phyloP scores from a whole-genome alignment of 2,113 vertebrate species.

The Lasiurus borealis region DNA sequence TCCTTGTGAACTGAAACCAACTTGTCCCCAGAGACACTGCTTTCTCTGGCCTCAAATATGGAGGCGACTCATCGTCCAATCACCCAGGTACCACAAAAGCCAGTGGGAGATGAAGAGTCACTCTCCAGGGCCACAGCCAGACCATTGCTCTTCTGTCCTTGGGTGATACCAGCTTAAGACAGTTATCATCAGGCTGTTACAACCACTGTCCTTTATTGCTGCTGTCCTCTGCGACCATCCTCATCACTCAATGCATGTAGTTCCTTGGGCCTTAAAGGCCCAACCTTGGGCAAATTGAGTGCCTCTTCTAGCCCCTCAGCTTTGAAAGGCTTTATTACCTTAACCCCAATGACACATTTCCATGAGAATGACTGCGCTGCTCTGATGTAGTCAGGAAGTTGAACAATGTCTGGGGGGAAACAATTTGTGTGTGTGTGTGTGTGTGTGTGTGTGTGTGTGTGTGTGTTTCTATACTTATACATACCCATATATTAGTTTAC shows the following conservation, averaged over 20 bases:
- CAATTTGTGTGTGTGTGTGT: not conserved
- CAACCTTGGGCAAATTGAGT: not conserved
- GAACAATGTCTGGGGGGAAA: not conserved
- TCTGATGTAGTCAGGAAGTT: not conserved
- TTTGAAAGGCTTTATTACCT: not conserved
- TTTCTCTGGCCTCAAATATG: slow-evolving; percentile 37
- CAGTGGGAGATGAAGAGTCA: not conserved
- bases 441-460: not conserved
- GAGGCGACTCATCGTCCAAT: not conserved
- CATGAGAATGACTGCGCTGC: not conserved
- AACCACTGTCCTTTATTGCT: not conserved
- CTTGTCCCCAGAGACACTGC: not conserved
- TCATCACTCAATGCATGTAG: not conserved
- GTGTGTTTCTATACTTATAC: too few relatives aligned
- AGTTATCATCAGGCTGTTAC: not conserved
- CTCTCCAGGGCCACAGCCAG: not conserved
- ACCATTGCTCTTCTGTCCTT: not conserved
- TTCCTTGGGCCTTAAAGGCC: not conserved
- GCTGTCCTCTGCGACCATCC: not conserved
- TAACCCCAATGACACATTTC: not conserved
- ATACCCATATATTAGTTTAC: not conserved
- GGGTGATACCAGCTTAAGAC: not conserved
- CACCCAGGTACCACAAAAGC: not conserved
- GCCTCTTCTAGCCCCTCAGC: not conserved
- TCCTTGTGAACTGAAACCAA: slow-evolving; percentile 1